Evolutionary conservation across 2,113 vertebrate genomes (phyloP), one percentile per base, ranked within the genome.

Genomic region (Ceratotherium simum): DNA sequence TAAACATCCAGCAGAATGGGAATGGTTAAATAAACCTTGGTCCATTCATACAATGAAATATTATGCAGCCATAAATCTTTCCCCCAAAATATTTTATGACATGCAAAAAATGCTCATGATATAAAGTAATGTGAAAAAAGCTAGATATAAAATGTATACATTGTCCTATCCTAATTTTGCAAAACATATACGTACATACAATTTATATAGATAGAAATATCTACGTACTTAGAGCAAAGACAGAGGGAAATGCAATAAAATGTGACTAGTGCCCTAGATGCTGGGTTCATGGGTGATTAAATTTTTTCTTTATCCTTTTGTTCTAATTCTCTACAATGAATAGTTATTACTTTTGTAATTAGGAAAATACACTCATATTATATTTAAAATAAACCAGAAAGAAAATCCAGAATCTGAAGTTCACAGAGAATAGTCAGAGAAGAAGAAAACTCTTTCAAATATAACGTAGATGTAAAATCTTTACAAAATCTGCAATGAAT

Each of bases 401-500:
- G 36, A 67, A 42, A 48, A 36, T 78, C 31, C 80, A 81, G 79
- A 92, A 92, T 58, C 83, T 0, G 72, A 98, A 97, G 95, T 96
- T 96, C 64, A 94, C 20, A 65, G 17, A 92, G 65, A 97, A 88
- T 21, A 94, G 51, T 72, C 33, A 88, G n/a, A 87, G 72, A 84
- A 93, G 27, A 69, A 84, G 73, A 70, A 60, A 86, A 96, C n/a
- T 23, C 78, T 95, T 93, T 92, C 94, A 73, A 90, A 91, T 88
- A 60, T 83, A 96, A 84, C 79, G 31, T 88, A n/a, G 36, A 92
- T 64, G 65, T 81, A 78, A 97, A 97, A 97, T 95, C 76, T 65
- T 54, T 69, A 78, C 79, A 95, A 95, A 95, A 97, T 94, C 91
- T 78, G 76, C 64, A 51, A 97, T 98, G 90, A 98, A 96, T 97